Percentiles rank a stretch among this genome's conserved stretches.
Conservation (phyloP, 2,797 vertebrate genomes). For the Catamblyrhynchus diadema region DNA sequence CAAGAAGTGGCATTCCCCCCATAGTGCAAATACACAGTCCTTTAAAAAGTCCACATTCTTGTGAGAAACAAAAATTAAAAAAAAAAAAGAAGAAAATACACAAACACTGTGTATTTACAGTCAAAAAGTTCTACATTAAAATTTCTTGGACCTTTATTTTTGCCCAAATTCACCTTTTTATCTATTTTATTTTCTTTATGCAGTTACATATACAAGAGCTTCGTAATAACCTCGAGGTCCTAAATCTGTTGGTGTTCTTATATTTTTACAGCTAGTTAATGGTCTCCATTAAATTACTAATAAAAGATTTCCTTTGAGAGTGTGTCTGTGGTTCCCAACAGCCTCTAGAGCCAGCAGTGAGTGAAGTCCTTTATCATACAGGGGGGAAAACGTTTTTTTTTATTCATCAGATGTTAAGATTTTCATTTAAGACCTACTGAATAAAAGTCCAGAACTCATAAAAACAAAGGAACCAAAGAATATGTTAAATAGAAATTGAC, state of each 20-base stretch:
- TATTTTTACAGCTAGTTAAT: background rate
- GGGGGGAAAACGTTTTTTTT: background rate
- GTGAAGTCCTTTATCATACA: background rate
- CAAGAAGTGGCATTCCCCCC: background rate
- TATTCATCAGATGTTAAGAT: background rate
- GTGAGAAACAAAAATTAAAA: background rate
- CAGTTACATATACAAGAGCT: rapidly evolving
- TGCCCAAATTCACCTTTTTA: background rate
- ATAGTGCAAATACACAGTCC: background rate
- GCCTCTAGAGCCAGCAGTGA: background rate
- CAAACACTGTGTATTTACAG: background rate
- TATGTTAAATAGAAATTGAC: background rate
- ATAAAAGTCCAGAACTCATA: background rate
- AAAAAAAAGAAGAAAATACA: background rate
- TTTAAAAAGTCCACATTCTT: background rate
- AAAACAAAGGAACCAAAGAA: background rate
- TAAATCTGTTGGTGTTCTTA: background rate
- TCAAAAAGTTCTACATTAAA: background rate
- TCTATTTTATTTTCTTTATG: background rate
- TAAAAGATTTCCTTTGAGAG: background rate
- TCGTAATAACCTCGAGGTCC: background rate
- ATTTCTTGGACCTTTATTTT: background rate
- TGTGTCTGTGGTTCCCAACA: background rate
- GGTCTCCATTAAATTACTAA: background rate
- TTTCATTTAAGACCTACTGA: background rate